These are phyloP conservation scores for Synergus umbraculus DNA, from an alignment of 2,888 invertebrate genomes.

Conservation along the genomic window DNA sequence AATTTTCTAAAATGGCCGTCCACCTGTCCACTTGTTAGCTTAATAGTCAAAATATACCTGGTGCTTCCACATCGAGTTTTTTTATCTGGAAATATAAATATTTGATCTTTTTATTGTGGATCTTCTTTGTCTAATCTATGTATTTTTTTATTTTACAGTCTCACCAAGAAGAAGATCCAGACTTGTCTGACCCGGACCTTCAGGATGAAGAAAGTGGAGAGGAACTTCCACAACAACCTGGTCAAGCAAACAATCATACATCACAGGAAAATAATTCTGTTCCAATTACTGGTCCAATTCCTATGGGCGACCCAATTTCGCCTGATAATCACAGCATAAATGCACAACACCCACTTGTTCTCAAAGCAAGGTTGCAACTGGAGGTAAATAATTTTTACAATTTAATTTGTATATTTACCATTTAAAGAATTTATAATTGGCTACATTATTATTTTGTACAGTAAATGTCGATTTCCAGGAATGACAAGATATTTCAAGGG, in stretches of 20 bases:
- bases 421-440: too few relatives aligned
- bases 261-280: constrained; percentile 63
- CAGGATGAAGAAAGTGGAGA: constrained; percentile 80
- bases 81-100: not conserved
- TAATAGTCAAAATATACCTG: constrained; percentile 1
- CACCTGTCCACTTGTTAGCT: constrained; percentile 1
- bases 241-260: constrained; percentile 69
- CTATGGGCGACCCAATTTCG: constrained; percentile 55
- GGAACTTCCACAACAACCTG: constrained; percentile 73
- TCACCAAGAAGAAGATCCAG: constrained; percentile 79
- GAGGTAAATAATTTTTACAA: constrained; percentile 65
- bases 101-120: not conserved
- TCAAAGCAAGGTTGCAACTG: constrained; percentile 72
- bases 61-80: not conserved
- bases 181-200: constrained; percentile 79
- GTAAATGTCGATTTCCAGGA: too few relatives aligned
- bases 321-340: constrained; percentile 72
- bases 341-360: constrained; percentile 80
- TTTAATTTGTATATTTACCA: too few relatives aligned
- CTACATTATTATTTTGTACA: too few relatives aligned
- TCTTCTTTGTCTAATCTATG: not conserved
- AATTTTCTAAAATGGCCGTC: constrained; percentile 41
- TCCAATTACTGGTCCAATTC: constrained; percentile 73
- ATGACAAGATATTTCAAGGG: too few relatives aligned
- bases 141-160: constrained; percentile 77